Percentiles rank a stretch among this genome's conserved stretches.
Evolutionary conservation across 2,797 vertebrate genomes (phyloP).

Genomic region (Pantherophis vulpinus): DNA sequence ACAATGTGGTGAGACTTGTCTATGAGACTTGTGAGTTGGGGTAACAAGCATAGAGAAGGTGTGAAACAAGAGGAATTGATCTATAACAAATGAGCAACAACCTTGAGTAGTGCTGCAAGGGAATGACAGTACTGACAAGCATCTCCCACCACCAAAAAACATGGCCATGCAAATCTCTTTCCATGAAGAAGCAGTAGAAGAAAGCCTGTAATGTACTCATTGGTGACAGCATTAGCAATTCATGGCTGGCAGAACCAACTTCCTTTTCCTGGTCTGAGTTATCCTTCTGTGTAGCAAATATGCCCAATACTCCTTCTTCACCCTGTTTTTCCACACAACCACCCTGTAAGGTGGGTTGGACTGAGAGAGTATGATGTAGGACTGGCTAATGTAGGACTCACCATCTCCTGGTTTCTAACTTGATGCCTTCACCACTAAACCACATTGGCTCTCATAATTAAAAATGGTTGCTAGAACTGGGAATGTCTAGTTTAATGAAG

Average conservation of each 20-base stretch:
- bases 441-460: not conserved
- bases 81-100: not conserved
- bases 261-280: not conserved
- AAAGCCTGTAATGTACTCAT: not conserved
- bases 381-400: not conserved
- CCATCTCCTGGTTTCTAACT: not conserved
- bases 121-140: not conserved
- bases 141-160: not conserved
- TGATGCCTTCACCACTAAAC: not conserved
- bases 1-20: not conserved
- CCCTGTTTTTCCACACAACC: not conserved
- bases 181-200: not conserved
- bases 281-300: not conserved
- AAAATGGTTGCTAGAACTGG: too few species aligned
- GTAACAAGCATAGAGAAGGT: not conserved
- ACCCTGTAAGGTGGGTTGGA: not conserved
- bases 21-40: not conserved
- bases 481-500: too few species aligned
- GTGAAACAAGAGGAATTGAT: not conserved
- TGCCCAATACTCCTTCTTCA: not conserved
- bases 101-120: not conserved
- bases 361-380: not conserved
- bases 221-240: not conserved
- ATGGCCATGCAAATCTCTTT: not conserved
- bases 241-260: not conserved